A percentile compares a stretch with the other conserved stretches of the same genome.
phyloP scores from a whole-genome alignment of 2,888 invertebrate genomes.

The Caenorhabditis imperialis region DNA sequence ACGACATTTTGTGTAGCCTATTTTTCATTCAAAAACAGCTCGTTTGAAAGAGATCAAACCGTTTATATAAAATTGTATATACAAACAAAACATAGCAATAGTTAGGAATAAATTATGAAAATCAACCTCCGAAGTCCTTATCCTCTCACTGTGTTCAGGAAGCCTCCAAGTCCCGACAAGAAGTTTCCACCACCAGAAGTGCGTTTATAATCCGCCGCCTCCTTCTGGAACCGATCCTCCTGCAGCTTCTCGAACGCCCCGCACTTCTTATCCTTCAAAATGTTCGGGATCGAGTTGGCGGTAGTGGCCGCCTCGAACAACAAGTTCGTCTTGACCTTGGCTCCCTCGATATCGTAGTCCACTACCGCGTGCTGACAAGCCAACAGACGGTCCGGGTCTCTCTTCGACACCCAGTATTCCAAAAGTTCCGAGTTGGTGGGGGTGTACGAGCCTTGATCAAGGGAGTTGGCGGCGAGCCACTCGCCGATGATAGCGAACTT shows the following conservation, averaged over 20 bases:
- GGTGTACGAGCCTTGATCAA: constrained; percentile 77
- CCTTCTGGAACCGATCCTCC: constrained; percentile 76
- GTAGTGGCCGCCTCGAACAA: constrained; percentile 77
- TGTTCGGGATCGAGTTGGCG: constrained; percentile 75
- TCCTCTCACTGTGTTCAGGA: constrained; percentile 61
- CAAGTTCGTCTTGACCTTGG: constrained; percentile 77
- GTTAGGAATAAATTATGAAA: constrained; percentile 7
- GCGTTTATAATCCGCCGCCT: constrained; percentile 73
- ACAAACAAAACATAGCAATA: constrained; percentile 13
- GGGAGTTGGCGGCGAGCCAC: constrained; percentile 76
- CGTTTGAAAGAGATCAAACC: constrained; percentile 9
- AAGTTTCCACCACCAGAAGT: constrained; percentile 67
- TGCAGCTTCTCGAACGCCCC: constrained; percentile 75
- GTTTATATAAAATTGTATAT: constrained; percentile 34
- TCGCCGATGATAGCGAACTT: constrained; percentile 77
- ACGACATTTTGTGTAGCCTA: constrained; percentile 2
- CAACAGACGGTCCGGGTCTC: constrained; percentile 75
- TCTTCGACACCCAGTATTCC: constrained; percentile 77
- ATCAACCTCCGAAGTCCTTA: background rate
- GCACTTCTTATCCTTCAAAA: constrained; percentile 78
- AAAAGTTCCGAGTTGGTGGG: constrained; percentile 77
- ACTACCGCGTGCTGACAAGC: constrained; percentile 77
- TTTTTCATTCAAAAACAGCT: background rate
- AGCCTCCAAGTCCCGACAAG: constrained; percentile 61
- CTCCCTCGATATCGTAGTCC: constrained; percentile 77